Evolutionary conservation across 2,113 vertebrate genomes (phyloP).

Genomic region (Okapia johnstoni): DNA sequence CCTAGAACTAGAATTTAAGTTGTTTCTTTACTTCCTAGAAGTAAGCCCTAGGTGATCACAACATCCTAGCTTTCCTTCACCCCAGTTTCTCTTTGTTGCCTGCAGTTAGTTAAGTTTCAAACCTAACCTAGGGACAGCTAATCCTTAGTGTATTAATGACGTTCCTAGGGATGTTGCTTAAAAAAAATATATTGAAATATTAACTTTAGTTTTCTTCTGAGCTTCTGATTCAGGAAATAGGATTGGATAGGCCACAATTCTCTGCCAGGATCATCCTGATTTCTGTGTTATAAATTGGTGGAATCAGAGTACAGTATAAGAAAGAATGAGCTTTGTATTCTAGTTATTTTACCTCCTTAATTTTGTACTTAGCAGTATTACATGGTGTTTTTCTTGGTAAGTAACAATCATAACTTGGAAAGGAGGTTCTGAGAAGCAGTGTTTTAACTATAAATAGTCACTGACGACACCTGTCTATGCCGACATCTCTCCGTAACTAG

Average conservation of each 20-base stretch:
- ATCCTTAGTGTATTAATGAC: not conserved
- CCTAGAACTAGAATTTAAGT: not conserved
- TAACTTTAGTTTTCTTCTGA: conserved; percentile 18
- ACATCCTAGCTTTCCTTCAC: not conserved
- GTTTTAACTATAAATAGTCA: not conserved
- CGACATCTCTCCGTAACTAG: not conserved
- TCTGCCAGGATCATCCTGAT: conserved; percentile 1
- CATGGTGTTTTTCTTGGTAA: conserved; percentile 33
- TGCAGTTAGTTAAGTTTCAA: conserved; percentile 5
- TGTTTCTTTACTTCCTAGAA: not conserved
- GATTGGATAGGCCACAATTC: not conserved
- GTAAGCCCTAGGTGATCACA: not conserved
- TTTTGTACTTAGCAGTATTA: not conserved
- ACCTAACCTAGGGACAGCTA: not conserved
- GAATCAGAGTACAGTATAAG: not conserved
- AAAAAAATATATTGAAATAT: not conserved
- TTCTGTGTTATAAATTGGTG: not conserved
- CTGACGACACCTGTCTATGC: not conserved
- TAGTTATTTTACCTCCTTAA: not conserved
- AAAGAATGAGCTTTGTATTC: not conserved
- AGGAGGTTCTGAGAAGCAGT: not conserved
- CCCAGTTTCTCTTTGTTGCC: conserved; percentile 3
- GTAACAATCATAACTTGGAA: not conserved
- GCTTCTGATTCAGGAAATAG: not conserved
- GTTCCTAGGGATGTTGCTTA: not conserved